Evolutionary conservation across 2,113 vertebrate species (phyloP), one percentile per base, ranked within the genome.

Genomic region (Excalfactoria chinensis): DNA sequence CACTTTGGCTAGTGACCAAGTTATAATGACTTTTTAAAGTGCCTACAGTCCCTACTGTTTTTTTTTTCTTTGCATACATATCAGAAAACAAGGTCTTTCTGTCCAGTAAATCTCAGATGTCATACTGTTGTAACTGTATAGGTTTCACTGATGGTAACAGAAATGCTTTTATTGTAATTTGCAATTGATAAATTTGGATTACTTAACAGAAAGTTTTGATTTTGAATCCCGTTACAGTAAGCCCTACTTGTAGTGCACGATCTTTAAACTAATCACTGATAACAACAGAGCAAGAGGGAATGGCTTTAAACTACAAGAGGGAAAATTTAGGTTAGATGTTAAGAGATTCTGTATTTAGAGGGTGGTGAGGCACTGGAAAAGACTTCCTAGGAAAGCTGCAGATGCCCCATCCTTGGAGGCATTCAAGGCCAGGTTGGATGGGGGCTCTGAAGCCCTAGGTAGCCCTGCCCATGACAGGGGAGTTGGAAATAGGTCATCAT

Each of bases 121-220:
- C 41, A 11, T 21, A 26, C 46, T 77, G 21, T 32, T 71, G 3
- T 11, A 40, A 41, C 16, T 76, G 12, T 25, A 58, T 28, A n/a
- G 30, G 58, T 67, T 81, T 26, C 1, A 1, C 11, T 34, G 48
- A 76, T 72, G 71, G 20, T 46, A 81, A 37, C 49, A 19, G 34
- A 72, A 76, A 34, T 35, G 37, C 9, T 70, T 1, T 0, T 34
- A 23, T n/a, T 46, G 6, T 6, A 59, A 1, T 13, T 72, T 63
- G 26, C 8, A 13, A 14, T 76, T 80, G n/a, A 67, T 13, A 63
- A 59, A 85, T 44, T 59, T 72, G 64, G 11, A 10, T 55, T 60
- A 7, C 3, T 32, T 70, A 40, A 55, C 26, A 35, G 34, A 20
- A 26, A 32, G 1, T 28, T 22, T 19, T 48, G n/a, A 17, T 77